phyloP scores from a whole-genome alignment of 2,888 invertebrate genomes.

The Nemotelus nigrinus region DNA sequence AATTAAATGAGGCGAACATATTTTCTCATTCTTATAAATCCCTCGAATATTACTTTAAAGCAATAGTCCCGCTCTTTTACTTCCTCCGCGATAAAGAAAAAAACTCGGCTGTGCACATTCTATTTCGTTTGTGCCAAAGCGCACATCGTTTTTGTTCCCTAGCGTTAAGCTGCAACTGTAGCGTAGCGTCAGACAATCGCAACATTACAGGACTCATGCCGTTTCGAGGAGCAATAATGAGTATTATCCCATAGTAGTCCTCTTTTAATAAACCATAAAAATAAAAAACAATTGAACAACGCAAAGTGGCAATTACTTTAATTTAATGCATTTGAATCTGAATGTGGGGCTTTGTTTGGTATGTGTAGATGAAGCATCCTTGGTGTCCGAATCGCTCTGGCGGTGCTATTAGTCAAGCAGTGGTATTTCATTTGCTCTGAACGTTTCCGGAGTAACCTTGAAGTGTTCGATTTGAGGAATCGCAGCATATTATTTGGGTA shows the following conservation, averaged over 20 bases:
- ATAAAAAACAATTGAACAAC: slow-evolving; percentile 54
- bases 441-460: not conserved
- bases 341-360: slow-evolving; percentile 14
- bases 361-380: not conserved
- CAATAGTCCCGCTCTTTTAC: slow-evolving; percentile 21
- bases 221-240: slow-evolving; percentile 53
- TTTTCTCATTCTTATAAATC: slow-evolving; percentile 48
- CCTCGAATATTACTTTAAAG: slow-evolving; percentile 24
- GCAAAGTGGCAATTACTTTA: slow-evolving; percentile 54
- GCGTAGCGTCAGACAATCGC: not conserved
- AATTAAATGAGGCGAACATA: slow-evolving; percentile 49
- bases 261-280: slow-evolving; percentile 54
- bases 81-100: not conserved
- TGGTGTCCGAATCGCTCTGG: not conserved
- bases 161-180: slow-evolving; percentile 11
- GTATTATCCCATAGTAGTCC: slow-evolving; percentile 53
- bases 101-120: slow-evolving; percentile 4
- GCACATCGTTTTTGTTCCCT: slow-evolving; percentile 12
- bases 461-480: slow-evolving; percentile 32
- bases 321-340: slow-evolving; percentile 52
- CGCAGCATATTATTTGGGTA: not conserved
- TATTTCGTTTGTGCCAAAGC: not conserved
- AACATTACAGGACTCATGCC: not conserved
- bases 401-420: not conserved
- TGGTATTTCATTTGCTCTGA: slow-evolving; percentile 6